Evolutionary conservation across 2,888 invertebrate species (phyloP), one percentile per base, ranked within the genome.

Genomic region (Leucozona laternaria): DNA sequence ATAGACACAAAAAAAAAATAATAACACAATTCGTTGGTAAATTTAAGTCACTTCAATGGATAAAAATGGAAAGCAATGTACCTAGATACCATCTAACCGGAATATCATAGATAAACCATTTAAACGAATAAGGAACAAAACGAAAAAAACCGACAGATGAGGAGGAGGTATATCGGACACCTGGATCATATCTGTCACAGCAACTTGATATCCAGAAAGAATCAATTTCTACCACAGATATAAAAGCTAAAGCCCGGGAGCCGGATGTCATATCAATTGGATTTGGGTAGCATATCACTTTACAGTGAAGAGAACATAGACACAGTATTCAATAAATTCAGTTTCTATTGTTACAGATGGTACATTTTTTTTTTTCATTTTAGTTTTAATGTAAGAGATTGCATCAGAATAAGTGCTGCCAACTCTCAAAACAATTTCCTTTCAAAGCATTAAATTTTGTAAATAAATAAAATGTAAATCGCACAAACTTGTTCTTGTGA

Each of bases 231-330:
- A 31, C 57, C 60, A 55, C 60, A 53, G 60, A 78, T 15, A 43
- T 43, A 20, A 50, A 31, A 13, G 31, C 25, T 37, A 53, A 55
- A 37, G 68, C 58, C 20, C 50, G n/a, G 62, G 60, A 79, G 62
- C 57, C 55, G 55, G 55, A 64, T 72, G 79, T 72, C 79, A 79
- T 45, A 72, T 71, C 72, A 72, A 79, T 79, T 64, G 45, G 55
- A 79, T 72, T 79, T 64, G 45, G 64, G 55, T 64, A 64, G 55
- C 62, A 79, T 64, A 57, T 79, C 55, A 62, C 60, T 62, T 62
- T 62, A n/a, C 62, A n/a, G 13, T 22, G 6, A 37, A 37, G 13
- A 37, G 58, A 25, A 28, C 28, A 40, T 62, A 62, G 62, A 43
- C 43, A 62, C 43, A 62, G 28, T 25, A 28, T 43, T 43, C 28